Base-by-base conservation (phyloP, 2,113 vertebrate species). In the Caretta caretta region DNA sequence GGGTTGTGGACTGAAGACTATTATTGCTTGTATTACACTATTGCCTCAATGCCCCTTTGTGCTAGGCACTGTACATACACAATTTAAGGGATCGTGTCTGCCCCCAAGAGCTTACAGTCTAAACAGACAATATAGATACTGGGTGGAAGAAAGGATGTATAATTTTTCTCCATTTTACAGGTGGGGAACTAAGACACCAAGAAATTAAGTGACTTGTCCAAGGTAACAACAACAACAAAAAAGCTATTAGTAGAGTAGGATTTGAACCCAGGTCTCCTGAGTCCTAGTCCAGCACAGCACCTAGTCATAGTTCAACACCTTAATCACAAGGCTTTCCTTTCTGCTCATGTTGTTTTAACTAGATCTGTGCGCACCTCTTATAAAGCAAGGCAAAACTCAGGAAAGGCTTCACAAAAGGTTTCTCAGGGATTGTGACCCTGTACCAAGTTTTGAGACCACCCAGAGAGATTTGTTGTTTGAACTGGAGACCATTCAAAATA, bases 211-310 rank as follows among this genome's bases (percentile, higher is more conserved):
- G 84, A 88, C n/a, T 25, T 8, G 51, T 59, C 35, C 62, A 83
- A 35, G 35, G 25, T 29, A 85, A 65, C 13, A 69, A 35, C 10
- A 29, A 59, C 6, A 69, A 69, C 27, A 59, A 89, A 86, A 13
- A 86, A 88, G 11, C 46, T 90, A 31, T 88, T 42, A 27, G 50
- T 65, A 93, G 91, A 83, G 86, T 76, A 89, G 87, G 85, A 94
- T 89, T 42, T 42, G 31, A 90, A 87, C 10, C 16, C 48, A n/a
- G 48, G 50, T 14, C 69, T 89, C 38, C 38, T 75, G 54, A 89
- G 78, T 87, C 48, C 51, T 31, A 42, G 14, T 49, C 83, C 42
- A 42, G 42, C 42, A 42, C 80, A 92, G 14, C 2, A 1, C 19
- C 65, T 20, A 87, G 80, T 90, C 49, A n/a, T 27, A 42, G 16